Base-by-base conservation (phyloP, 2,888 invertebrate species). In the Tetropium fuscum region DNA sequence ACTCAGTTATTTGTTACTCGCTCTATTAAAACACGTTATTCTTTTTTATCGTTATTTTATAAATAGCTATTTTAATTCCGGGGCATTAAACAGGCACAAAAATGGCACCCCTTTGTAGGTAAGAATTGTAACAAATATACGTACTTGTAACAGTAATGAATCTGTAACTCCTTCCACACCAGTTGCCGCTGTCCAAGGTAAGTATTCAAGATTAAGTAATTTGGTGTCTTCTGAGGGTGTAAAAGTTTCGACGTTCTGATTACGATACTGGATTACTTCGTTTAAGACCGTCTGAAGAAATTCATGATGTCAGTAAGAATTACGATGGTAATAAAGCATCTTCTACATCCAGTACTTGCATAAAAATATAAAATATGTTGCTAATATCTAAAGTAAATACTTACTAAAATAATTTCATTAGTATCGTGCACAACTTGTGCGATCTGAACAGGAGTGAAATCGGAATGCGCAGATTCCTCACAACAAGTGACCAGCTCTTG, bases 111-210 rank as follows among this genome's bases (percentile, higher is more conserved):
- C n/a, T n/a, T n/a, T n/a, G n/a, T n/a, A n/a, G n/a, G n/a, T n/a
- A n/a, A n/a, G n/a, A n/a, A n/a, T n/a, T n/a, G n/a, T n/a, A n/a
- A n/a, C n/a, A 25, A 38, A 11, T 8, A 20, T 27, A 55, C 30
- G 62, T 75, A 81, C 83, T 75, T 86, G 83, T 57, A 82, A 79
- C 3, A 82, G 72, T 2, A 88, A 73, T 1, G 82, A 75, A 70
- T 86, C 85, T 20, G 82, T 78, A 2, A 87, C 68, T 13, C 85
- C 85, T 51, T 82, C 80, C 4, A 74, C 81, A 3, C 90, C 90
- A 7, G 84, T 78, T 45, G 88, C 85, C 1, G 89, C 87, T 0
- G 92, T 91, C 93, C 93, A 94, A 0, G 93, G 92, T 10, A 90
- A 78, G 76, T 89, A 90, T 74, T 92, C 91, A 4, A 84, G 79